Conservation (phyloP, 2,888 invertebrate species). For the Pterobdella sp. region DNA sequence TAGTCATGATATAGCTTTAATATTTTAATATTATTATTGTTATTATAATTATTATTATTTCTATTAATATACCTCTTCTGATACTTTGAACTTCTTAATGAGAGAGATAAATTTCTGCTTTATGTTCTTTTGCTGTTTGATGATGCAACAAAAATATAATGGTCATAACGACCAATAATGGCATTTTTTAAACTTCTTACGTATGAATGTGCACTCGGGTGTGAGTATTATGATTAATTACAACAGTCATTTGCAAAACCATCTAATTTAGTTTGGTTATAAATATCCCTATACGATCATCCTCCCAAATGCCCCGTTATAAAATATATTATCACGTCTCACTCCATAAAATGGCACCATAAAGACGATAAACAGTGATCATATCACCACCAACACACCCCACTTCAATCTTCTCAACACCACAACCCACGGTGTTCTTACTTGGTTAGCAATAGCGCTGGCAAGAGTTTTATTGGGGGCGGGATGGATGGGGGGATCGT, state of each 20-base stretch:
- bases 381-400: not conserved
- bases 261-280: no score
- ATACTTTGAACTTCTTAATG: slow-evolving; percentile 73
- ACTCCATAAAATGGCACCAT: no score
- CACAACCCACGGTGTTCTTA: no score
- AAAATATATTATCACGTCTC: no score
- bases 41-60: no score
- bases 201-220: no score
- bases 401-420: not conserved
- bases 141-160: not conserved
- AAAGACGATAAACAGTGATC: no score
- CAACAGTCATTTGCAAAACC: no score
- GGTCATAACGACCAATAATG: not conserved
- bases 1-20: not conserved
- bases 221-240: no score
- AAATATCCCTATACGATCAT: no score
- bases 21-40: not conserved
- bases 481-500: slow-evolving; percentile 12
- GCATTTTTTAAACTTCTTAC: not conserved
- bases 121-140: slow-evolving; percentile 74
- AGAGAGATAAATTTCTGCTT: slow-evolving; percentile 94
- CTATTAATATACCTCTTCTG: slow-evolving; percentile 61
- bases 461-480: slow-evolving; percentile 2
- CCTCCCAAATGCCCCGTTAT: no score
- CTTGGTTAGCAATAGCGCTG: slow-evolving; percentile 13